Evolutionary conservation across 2,113 vertebrate genomes (phyloP).

Genomic region (Alligator mississippiensis): DNA sequence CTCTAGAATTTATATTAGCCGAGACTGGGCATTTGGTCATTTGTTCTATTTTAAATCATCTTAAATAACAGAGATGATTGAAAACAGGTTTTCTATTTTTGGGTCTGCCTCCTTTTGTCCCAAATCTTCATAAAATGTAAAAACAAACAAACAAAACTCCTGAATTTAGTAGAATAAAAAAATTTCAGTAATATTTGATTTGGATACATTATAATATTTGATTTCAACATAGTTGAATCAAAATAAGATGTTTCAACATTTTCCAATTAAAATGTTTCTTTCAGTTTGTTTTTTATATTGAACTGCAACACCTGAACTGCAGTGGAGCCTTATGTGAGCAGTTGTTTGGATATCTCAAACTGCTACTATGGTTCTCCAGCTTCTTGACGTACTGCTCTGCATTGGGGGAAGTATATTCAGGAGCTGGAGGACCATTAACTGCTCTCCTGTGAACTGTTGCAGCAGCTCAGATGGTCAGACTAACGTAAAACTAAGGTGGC

Average conservation of each 20-base stretch:
- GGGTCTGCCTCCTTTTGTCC: not conserved
- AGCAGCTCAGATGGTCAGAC: not conserved
- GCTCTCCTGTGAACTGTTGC: not conserved
- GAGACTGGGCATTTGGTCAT: not conserved
- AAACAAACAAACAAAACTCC: not conserved
- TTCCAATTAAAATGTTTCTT: not conserved
- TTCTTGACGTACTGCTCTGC: not conserved
- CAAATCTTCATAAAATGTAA: not conserved
- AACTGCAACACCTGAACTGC: not conserved
- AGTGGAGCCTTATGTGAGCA: not conserved
- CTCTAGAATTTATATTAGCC: not conserved
- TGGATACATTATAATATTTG: rapidly evolving
- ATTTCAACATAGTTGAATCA: not conserved
- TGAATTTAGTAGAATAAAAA: not conserved
- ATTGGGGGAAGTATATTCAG: not conserved
- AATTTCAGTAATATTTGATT: not conserved
- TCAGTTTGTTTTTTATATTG: not conserved
- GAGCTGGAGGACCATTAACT: not conserved
- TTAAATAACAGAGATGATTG: not conserved
- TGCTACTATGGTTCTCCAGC: not conserved
- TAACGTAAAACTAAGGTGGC: not conserved
- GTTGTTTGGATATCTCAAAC: not conserved
- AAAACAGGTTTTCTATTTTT: not conserved
- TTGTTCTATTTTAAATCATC: not conserved
- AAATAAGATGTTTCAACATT: not conserved